Conservation (phyloP, 2,113 vertebrate species). For the Balaeniceps rex region DNA sequence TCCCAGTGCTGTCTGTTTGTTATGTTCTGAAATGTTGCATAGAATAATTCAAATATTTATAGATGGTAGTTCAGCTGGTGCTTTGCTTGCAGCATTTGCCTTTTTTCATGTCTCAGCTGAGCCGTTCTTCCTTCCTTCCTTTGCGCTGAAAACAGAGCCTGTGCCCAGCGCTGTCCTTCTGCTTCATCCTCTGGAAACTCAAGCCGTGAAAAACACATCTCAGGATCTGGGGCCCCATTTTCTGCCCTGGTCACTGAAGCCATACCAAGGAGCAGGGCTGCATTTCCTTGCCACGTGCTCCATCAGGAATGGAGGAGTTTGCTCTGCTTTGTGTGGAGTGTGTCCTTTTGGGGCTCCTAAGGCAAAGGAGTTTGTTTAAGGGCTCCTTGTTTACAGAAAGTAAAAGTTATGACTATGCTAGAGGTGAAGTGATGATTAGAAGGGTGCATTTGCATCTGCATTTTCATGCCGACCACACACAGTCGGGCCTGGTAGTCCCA, state of each 20-base stretch:
- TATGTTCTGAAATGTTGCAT: conserved; percentile 1
- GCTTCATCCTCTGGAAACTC: neutral
- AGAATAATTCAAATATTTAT: conserved; percentile 52
- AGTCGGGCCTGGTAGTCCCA: neutral
- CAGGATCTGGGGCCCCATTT: neutral
- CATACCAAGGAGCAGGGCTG: neutral
- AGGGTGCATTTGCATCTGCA: neutral
- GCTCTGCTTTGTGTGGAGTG: neutral
- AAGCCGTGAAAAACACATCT: neutral
- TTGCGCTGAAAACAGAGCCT: neutral
- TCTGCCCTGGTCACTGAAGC: neutral
- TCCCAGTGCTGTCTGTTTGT: conserved; percentile 16
- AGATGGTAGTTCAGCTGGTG: conserved; percentile 33
- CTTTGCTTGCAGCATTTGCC: conserved; percentile 49
- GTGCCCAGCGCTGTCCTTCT: neutral
- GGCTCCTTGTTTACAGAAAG: neutral
- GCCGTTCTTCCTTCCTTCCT: neutral
- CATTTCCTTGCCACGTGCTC: neutral
- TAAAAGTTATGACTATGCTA: neutral
- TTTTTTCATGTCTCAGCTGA: conserved; percentile 29
- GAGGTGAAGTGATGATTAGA: neutral
- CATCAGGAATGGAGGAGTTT: neutral
- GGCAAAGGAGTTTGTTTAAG: neutral
- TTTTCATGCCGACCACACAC: neutral
- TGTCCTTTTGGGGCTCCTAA: neutral